Base-by-base conservation (phyloP, 2,113 vertebrate species). In the Tragelaphus strepsiceros region DNA sequence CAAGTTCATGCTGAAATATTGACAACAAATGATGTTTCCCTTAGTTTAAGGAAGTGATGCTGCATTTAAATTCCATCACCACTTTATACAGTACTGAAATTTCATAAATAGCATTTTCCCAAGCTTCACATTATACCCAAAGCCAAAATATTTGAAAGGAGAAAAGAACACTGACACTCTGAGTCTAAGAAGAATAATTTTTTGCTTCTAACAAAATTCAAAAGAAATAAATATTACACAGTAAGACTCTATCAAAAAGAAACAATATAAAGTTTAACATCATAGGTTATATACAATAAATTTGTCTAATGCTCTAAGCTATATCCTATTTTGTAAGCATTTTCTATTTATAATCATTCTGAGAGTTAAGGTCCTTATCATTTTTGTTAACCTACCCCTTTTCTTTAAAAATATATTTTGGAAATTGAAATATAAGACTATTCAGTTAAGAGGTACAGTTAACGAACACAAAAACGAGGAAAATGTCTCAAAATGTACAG, bases 1-100 rank as follows among this genome's bases (percentile, higher is more conserved):
- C 61, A 97, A 90, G 84, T 94, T 96, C 97, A 98, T 98, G 98
- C 98, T 96, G 71, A 94, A 93, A 95, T 97, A 97, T 80, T 90
- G 95, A 97, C 96, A 98, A 97, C 93, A 97, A 97, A 90, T 97
- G 92, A 64, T 96, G 49, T 67, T 54, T 22, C 53, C 49, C 3
- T 12, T 62, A 43, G 6, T 97, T 46, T 71, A 77, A 96, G 62
- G 83, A 78, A 51, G 92, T 83, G 74, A 88, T 88, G 43, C 0
- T 85, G 43, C 7, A 80, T 90, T 13, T 7, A 86, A 95, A 81
- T 80, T 49, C 49, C 1, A 64, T 83, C 62, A 95, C 86, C 21
- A 30, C 53, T 16, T 13, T 87, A 51, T 78, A 96, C 88, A 95
- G 56, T 80, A 96, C 94, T 87, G 43, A 90, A 77, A 39, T 2